A percentile compares a stretch with the other conserved stretches of the same genome.
Conservation (phyloP, 2,797 vertebrate genomes). For the Sebastiscus tertius region DNA sequence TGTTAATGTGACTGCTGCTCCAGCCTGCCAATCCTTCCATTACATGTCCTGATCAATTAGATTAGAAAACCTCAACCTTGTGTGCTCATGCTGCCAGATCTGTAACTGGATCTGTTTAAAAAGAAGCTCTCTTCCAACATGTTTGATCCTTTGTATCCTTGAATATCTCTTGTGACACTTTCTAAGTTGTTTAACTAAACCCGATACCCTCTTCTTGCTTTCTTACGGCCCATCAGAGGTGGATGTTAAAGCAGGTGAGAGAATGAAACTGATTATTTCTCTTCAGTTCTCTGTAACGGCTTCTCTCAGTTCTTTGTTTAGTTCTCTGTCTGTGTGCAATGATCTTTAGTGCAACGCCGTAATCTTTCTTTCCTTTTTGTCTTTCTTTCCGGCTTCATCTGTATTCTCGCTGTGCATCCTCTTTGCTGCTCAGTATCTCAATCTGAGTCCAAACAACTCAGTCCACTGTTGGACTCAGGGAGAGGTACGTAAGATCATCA, state of each 20-base stretch:
- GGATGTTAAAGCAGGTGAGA: slow-evolving; percentile 75
- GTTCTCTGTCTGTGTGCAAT: neutral
- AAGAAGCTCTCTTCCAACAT: neutral
- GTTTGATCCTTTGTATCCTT: neutral
- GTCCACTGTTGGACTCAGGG: slow-evolving; percentile 65
- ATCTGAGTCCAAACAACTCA: slow-evolving; percentile 67
- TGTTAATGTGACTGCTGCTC: slow-evolving; percentile 22
- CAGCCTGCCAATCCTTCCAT: slow-evolving; percentile 17
- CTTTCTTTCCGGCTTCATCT: slow-evolving; percentile 21
- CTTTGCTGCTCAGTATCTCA: slow-evolving; percentile 62
- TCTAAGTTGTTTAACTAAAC: slow-evolving; percentile 5
- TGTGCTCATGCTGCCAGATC: neutral
- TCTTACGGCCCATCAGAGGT: slow-evolving; percentile 45
- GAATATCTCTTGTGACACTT: neutral
- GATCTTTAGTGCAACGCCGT: neutral
- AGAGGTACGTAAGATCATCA: slow-evolving; percentile 66
- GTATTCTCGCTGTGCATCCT: slow-evolving; percentile 28
- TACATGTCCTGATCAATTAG: slow-evolving; percentile 16
- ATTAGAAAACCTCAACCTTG: neutral
- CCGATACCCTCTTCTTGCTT: slow-evolving; percentile 14
- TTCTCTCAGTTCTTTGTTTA: neutral
- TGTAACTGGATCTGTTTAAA: slow-evolving; percentile 7
- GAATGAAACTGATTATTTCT: neutral
- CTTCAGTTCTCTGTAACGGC: neutral
- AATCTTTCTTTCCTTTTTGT: neutral